Evolutionary conservation across 2,113 vertebrate species (phyloP), one percentile per base, ranked within the genome.

Genomic region (Cercocebus atys): DNA sequence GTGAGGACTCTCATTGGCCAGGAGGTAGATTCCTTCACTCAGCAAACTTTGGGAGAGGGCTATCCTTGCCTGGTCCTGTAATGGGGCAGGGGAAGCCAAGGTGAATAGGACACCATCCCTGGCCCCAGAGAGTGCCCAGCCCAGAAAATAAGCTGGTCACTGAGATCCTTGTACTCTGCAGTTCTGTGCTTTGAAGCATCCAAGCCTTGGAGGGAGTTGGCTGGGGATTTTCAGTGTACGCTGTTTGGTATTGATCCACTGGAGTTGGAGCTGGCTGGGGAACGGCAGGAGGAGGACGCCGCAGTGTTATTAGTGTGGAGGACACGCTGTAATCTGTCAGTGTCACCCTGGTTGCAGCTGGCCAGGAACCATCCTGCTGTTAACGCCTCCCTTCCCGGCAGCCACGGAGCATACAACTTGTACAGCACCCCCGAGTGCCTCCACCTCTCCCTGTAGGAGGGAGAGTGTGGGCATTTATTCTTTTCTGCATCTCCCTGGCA

Each of bases 241-340:
- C 87, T 88, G 78, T 43, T 92, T 0, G 3, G 50, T 98, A 96
- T 94, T 20, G 96, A 94, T 94, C 91, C 30, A 3, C 78, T 7
- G 0, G 13, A 96, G 97, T 76, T 79, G 97, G 91, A 45, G 55
- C 18, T 30, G 94, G 90, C 8, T 1, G 90, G 84, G 55, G 45
- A 96, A 90, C 16, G 1, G 92, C 82, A 4, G 95, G 84, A 10
- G 6, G 92, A 95, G 88, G 97, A 61, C 68, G 47, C 92, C n/a
- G 97, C 83, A 66, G 90, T 96, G 97, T 97, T 97, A 93, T 97
- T 97, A 97, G 98, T 96, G 95, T 25, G 35, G 97, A 97, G 98
- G 94, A 96, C 1, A 0, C 4, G 18, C 90, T 91, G 91, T 0
- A 0, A 96, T 95, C 86, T 92, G 64, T 79, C 70, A 70, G 83